A percentile compares a stretch with the other conserved stretches of the same genome.
Conservation (phyloP, 2,888 invertebrate genomes). For the Drosophila robusta region DNA sequence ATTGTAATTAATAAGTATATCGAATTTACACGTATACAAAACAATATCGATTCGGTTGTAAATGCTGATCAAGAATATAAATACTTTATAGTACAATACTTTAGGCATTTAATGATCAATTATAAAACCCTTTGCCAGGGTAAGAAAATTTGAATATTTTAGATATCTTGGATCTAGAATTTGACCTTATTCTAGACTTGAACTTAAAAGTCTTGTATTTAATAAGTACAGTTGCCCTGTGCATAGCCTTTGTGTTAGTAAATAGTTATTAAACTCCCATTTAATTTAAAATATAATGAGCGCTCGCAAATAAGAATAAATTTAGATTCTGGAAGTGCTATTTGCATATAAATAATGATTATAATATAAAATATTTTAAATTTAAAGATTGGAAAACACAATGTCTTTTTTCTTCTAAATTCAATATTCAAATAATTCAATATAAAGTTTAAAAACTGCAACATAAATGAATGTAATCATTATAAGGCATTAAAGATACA, state of each 20-base stretch:
- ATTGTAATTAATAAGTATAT: no score
- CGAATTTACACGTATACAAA: no score
- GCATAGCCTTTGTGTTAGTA: constrained; percentile 47
- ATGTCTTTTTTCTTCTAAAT: neutral
- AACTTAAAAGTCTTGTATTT: neutral
- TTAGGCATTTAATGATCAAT: no score
- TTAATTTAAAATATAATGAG: constrained; percentile 9
- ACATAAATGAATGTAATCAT: no score
- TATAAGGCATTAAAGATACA: neutral
- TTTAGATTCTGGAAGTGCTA: no score
- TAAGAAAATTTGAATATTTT: no score
- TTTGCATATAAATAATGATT: neutral
- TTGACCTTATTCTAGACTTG: neutral
- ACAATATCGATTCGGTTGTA: no score
- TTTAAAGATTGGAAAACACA: neutral
- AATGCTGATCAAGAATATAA: no score
- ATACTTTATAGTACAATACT: no score
- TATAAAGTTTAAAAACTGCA: no score
- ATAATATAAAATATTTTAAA: no score
- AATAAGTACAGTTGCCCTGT: constrained; percentile 1
- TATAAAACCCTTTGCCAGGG: no score
- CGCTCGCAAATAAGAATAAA: constrained; percentile 1
- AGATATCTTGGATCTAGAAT: neutral
- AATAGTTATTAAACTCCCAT: constrained; percentile 34
- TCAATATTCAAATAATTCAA: neutral